Base-by-base conservation (phyloP, 2,797 vertebrate species). In the Clamator glandarius region DNA sequence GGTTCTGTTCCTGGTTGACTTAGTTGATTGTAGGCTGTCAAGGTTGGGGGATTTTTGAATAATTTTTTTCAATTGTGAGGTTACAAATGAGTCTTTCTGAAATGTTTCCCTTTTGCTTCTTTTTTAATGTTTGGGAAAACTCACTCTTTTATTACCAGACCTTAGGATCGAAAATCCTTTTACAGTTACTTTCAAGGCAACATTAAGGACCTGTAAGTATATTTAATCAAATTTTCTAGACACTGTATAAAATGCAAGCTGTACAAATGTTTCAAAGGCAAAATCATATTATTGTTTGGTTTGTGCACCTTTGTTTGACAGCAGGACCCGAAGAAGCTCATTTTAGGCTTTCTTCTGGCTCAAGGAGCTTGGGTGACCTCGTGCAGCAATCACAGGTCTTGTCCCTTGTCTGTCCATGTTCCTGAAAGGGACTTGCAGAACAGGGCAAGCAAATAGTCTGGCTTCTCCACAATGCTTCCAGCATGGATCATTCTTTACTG, bases 1-100 rank as follows among this genome's bases (percentile, higher is more conserved):
- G 59, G 66, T 84, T 86, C 87, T 81, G 35, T 59, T 93, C 70
- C 82, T 84, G 24, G 64, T 94, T 94, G 87, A 96, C 95, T 95
- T 67, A 87, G 82, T 96, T 96, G 95, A 97, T 95, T 95, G 78
- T 90, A 96, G 89, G 61, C 76, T 96, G 76, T 95, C 87, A 92
- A 21, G 54, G 87, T 62, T 73, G 61, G 81, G 66, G 82, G 79
- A 76, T 89, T 96, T 94, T 84, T 35, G 84, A 92, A 78, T 84
- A 94, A 42, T 96, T 96, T 96, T 48, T 91, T 95, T 95, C 89
- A 79, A 75, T 85, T 87, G 59, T 79, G 57, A 92, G 36, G 51
- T 94, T 96, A 82, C 62, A 74, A 95, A 80, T 84, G 36, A 94
- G 50, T 93, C 54, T 89, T 90, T 95, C 70, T 41, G 59, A 73